Base-by-base conservation (phyloP, 2,113 vertebrate species). In the Irena cyanogastra region DNA sequence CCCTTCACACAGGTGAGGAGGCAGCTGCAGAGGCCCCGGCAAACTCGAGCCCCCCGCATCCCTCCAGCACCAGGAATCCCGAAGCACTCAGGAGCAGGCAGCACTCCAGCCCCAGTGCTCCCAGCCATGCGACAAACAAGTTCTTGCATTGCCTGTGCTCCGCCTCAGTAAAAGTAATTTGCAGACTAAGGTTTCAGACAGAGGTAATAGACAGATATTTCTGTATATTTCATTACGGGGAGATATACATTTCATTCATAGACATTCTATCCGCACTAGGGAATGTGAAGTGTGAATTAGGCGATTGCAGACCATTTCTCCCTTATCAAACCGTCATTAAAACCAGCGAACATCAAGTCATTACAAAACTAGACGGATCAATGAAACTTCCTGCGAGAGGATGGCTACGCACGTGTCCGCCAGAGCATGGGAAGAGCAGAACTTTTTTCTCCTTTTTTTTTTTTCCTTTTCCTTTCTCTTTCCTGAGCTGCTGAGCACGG, bases 231-330 rank as follows among this genome's bases (percentile, higher is more conserved):
- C 44, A 9, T 7, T 22, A 30, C 3, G 3, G 33, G 35, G 6
- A 47, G 4, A 22, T 6, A 57, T 2, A 27, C 3, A 41, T n/a
- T 41, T 56, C 18, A 10, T n/a, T 37, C 22, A 21, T 0, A 22
- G 4, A 3, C 16, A 37, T 6, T 49, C 30, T 11, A 15, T 10
- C 21, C 2, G 0, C 54, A 45, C 22, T 19, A 3, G 0, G 11
- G 70, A 70, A 49, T 1, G 35, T 70, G 19, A 83, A 60, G 16
- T 1, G 13, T 6, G 16, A 22, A 27, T 28, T 0, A 9, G n/a
- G 63, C 19, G 41, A 20, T 0, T 5, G 8, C n/a, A 50, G 35
- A 37, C 13, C n/a, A 57, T 14, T 72, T 30, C 28, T 61, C 31
- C 35, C 16, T 24, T 4, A 37, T 2, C 44, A 22, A 49, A 68